A percentile compares a stretch with the other conserved stretches of the same genome.
Conservation (phyloP, 1,140 invertebrate genomes). For the Drosophila mayri region DNA sequence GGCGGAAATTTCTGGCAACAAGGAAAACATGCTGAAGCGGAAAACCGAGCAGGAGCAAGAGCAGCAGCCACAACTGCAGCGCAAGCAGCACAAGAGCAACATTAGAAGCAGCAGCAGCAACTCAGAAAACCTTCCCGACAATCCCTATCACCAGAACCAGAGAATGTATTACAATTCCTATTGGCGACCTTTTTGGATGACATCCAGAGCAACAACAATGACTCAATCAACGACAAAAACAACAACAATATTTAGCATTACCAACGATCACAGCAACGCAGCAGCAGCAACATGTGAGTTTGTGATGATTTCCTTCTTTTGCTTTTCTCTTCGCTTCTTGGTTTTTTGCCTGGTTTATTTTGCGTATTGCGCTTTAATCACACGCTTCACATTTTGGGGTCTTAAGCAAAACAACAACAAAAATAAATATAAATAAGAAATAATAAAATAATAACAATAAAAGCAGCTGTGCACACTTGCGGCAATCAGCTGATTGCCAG, state of each 20-base stretch:
- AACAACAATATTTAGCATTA: conserved; percentile 12
- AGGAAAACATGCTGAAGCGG: conserved; percentile 50
- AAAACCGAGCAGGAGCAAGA: conserved; percentile 62
- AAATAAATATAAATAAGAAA: conserved; percentile 9
- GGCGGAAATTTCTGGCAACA: conserved; percentile 1
- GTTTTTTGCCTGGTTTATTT: conserved; percentile 25
- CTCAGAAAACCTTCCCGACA: conserved; percentile 1
- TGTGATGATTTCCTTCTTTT: conserved; percentile 49
- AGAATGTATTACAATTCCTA: conserved; percentile 72
- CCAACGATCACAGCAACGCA: conserved; percentile 19
- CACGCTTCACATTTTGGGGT: conserved; percentile 39
- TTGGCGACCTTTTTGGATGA: conserved; percentile 41
- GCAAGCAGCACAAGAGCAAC: conserved; percentile 54
- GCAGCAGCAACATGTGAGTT: conserved; percentile 61
- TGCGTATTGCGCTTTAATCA: conserved; percentile 38
- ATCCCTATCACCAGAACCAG: conserved; percentile 37
- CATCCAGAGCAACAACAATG: conserved; percentile 17
- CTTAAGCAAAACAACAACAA: conserved; percentile 10
- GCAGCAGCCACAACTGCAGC: conserved; percentile 23
- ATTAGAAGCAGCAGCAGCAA: conserved; percentile 9
- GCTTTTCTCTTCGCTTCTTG: conserved; percentile 23
- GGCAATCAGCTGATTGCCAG: conserved; percentile 54
- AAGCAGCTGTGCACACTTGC: conserved; percentile 54
- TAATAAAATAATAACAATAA: conserved; percentile 14
- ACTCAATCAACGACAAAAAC: conserved; percentile 14